Base-by-base conservation (phyloP, 2,797 vertebrate species). In the Podarcis lilfordi region DNA sequence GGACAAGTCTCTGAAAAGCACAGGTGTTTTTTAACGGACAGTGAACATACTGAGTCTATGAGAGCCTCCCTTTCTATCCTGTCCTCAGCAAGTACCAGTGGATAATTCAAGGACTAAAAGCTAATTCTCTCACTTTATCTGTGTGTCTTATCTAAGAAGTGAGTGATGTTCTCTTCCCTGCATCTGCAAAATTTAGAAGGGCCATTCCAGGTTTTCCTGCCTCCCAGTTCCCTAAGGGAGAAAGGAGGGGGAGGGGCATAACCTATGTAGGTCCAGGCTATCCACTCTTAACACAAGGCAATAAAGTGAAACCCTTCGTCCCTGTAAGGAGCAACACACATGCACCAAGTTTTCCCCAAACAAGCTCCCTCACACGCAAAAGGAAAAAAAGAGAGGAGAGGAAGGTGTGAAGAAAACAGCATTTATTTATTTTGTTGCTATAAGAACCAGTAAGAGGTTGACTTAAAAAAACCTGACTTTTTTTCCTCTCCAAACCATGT, bases 371-470 rank as follows among this genome's bases (percentile, higher is more conserved):
- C 25, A 74, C n/a, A 69, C 2, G 27, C 66, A 69, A 25, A 55
- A 15, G 50, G 50, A 55, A 55, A 55, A 55, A 55, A 55, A 25
- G 23, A 69, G 9, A 29, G 27, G 27, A 69, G 91, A 91, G 37
- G 80, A 94, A 50, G 11, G 77, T 86, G 84, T 94, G 94, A 95
- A 95, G 93, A 95, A 96, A 91, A 96, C 91, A 84, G 93, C 92
- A 88, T 95, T 96, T 96, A 88, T 95, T 96, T 96, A 23, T 50
- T 79, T 92, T 91, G 88, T 95, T 92, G 93, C 94, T 95, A 27
- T 95, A 96, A 97, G 96, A 97, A 96, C 96, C 93, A 94, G 95
- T 94, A 94, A 95, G 94, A 95, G 93, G 94, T 94, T 84, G 91
- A 92, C 89, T 93, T 95, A 94, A 95, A 96, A 93, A 96, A 95